Conservation (phyloP, 2,797 vertebrate species). For the Crenuchus spilurus region DNA sequence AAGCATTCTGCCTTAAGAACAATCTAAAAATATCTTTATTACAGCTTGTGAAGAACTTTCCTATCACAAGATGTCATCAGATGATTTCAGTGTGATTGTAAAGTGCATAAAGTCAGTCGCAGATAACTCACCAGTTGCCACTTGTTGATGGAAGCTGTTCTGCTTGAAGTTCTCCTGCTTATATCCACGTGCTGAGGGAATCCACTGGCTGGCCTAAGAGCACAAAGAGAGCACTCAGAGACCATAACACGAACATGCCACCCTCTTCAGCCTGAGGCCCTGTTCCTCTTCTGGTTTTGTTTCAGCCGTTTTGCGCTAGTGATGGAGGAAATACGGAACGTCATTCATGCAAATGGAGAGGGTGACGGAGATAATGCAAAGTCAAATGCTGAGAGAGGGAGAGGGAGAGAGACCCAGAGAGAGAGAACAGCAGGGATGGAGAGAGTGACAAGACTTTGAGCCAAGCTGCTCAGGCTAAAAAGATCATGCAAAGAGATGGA, state of each 20-base stretch:
- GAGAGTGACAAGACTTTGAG: slow-evolving; percentile 23
- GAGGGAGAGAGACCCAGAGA: slow-evolving; percentile 42
- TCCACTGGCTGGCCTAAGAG: slow-evolving; percentile 15
- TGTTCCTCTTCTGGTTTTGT: slow-evolving; percentile 57
- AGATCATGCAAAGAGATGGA: slow-evolving; percentile 39
- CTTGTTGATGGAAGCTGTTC: slow-evolving; percentile 25
- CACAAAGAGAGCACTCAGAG: neutral
- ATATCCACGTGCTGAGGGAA: slow-evolving; percentile 16
- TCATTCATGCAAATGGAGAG: slow-evolving; percentile 78
- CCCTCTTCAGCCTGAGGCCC: slow-evolving; percentile 40
- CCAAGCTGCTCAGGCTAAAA: slow-evolving; percentile 21
- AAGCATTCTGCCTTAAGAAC: neutral
- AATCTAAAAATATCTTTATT: slow-evolving; percentile 4
- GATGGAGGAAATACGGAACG: slow-evolving; percentile 69
- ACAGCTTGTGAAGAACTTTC: slow-evolving; percentile 1
- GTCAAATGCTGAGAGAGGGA: slow-evolving; percentile 43
- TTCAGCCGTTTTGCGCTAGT: slow-evolving; percentile 60
- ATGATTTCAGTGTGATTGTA: neutral
- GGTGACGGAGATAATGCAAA: slow-evolving; percentile 48
- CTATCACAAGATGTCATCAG: slow-evolving; percentile 12
- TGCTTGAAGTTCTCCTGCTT: slow-evolving; percentile 21
- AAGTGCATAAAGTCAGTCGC: neutral
- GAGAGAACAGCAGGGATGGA: neutral
- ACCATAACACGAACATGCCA: slow-evolving; percentile 49
- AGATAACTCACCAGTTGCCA: slow-evolving; percentile 50